Conservation (phyloP, 2,113 vertebrate species). For the Prinia subflava region DNA sequence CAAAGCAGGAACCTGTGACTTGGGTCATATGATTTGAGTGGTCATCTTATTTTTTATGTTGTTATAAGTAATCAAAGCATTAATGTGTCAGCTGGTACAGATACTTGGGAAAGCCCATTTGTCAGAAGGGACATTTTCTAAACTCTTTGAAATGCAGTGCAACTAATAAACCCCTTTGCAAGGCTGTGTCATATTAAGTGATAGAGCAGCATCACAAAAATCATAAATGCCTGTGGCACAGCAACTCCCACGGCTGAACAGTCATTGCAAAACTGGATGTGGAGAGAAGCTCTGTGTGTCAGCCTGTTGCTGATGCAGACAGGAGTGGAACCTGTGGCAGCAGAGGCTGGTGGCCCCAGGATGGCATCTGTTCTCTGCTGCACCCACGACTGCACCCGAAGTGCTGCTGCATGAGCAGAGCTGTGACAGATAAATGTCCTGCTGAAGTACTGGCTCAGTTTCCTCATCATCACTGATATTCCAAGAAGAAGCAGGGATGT, state of each 20-base stretch:
- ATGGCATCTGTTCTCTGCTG: neutral
- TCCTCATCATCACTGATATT: neutral
- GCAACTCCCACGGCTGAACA: neutral
- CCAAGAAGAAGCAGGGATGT: neutral
- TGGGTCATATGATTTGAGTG: neutral
- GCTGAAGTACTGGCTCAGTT: neutral
- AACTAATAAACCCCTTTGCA: neutral
- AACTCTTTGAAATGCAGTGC: neutral
- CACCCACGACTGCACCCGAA: neutral
- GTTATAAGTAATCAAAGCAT: neutral
- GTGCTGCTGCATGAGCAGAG: neutral
- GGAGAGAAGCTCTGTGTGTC: neutral
- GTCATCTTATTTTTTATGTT: neutral
- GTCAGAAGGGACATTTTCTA: neutral
- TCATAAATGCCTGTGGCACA: neutral
- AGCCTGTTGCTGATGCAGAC: neutral
- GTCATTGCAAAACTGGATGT: neutral
- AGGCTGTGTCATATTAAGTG: neutral
- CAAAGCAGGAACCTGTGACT: neutral
- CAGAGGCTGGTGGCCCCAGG: neutral
- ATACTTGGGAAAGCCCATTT: neutral
- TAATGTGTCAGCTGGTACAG: neutral
- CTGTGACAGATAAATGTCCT: neutral
- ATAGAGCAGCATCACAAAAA: neutral
- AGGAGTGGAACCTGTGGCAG: neutral